phyloP scores from a whole-genome alignment of 2,113 vertebrate species.

The Suncus etruscus region DNA sequence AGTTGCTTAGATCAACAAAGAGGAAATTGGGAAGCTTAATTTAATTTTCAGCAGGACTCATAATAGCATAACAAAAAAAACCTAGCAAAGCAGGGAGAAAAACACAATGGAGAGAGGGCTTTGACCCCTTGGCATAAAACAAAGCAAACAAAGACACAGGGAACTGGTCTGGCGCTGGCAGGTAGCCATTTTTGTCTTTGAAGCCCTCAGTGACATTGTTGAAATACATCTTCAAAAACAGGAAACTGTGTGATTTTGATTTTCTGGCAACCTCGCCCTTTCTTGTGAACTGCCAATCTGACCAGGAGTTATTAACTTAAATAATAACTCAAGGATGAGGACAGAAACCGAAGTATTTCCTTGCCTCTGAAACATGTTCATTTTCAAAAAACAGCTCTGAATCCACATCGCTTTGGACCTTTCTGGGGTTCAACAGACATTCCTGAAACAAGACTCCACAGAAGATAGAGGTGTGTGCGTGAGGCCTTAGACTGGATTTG shows the following conservation, averaged over 20 bases:
- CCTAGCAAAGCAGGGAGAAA: not conserved
- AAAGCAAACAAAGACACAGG: slow-evolving; percentile 36
- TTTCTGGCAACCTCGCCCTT: slow-evolving; percentile 71
- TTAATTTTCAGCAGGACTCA: slow-evolving; percentile 70
- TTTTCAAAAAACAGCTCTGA: slow-evolving; percentile 12
- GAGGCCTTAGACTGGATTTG: slow-evolving; percentile 15
- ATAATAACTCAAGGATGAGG: slow-evolving; percentile 51
- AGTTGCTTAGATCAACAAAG: slow-evolving; percentile 63
- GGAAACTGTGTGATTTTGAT: slow-evolving; percentile 77
- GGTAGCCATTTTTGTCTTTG: slow-evolving; percentile 67
- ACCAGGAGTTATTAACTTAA: slow-evolving; percentile 58
- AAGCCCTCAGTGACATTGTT: slow-evolving; percentile 72
- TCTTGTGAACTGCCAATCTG: slow-evolving; percentile 67
- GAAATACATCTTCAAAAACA: slow-evolving; percentile 82
- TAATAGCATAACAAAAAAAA: slow-evolving; percentile 59
- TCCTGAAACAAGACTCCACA: not conserved
- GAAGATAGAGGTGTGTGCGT: not conserved
- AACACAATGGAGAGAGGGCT: slow-evolving; percentile 7
- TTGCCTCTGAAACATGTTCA: slow-evolving; percentile 37
- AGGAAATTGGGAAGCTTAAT: slow-evolving; percentile 60
- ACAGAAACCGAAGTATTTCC: slow-evolving; percentile 64
- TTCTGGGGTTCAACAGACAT: slow-evolving; percentile 10
- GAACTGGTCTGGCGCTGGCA: slow-evolving; percentile 32
- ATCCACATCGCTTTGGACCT: not conserved
- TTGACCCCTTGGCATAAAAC: slow-evolving; percentile 54